Evolutionary conservation across 1,140 invertebrate species (phyloP), one percentile per base, ranked within the genome.

Genomic region (Ostrea edulis): DNA sequence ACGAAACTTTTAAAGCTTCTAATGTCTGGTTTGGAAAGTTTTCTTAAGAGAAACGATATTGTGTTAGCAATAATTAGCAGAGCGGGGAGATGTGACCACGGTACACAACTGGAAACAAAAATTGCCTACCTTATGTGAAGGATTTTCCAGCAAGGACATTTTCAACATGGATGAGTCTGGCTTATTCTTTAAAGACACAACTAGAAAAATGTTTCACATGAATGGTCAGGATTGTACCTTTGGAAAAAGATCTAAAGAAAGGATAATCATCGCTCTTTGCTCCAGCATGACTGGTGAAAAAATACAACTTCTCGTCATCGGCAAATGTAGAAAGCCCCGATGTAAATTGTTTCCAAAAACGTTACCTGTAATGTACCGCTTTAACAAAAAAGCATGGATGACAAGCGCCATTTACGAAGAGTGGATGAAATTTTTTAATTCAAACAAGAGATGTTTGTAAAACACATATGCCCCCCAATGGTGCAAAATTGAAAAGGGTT

Each of bases 371-470:
- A n/a, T 71, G 35, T 29, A 71, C n/a, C 9, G 85, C 29, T 82
- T 44, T 14, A 82, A 82, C 14, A 82, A 44, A 14, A 96, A 94
- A 91, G 94, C 95, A 12, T 96, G 95, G 95, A 96, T 96, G 95
- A 96, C 94, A 29, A 82, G 87, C 20, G 88, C 90, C 44, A 83
- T 93, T 55, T 95, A 93, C 85, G 91, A 89, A 68, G 88, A 90
- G n/a, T 93, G 71, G 90, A 89, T 94, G 82, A 88, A 71, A 82
- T 86, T 55, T 51, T 85, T 88, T 71, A 91, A 91, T 54, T 87
- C 35, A 82, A n/a, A n/a, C n/a, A n/a, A n/a, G n/a, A n/a, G n/a
- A n/a, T n/a, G n/a, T n/a, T n/a, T n/a, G n/a, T n/a, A n/a, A n/a
- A n/a, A n/a, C n/a, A n/a, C n/a, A n/a, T n/a, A n/a, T n/a, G n/a